phyloP scores from a whole-genome alignment of 2,113 vertebrate genomes.

The Osmerus eperlanus region DNA sequence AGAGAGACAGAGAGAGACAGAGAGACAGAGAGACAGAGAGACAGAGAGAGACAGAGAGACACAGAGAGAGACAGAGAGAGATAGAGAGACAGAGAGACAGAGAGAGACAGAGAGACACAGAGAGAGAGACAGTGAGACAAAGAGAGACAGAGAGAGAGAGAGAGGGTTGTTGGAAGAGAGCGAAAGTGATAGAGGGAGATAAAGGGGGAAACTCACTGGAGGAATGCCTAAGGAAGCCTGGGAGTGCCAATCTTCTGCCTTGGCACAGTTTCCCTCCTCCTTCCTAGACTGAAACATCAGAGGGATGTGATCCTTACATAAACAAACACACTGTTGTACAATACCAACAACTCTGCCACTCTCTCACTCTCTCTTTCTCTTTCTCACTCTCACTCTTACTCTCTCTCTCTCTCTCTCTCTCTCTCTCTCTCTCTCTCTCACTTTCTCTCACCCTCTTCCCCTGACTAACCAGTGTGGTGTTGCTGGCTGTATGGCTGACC shows the following conservation, averaged over 20 bases:
- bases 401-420: too few relatives aligned
- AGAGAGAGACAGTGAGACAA: background rate
- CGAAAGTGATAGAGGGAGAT: background rate
- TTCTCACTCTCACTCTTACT: slow-evolving; percentile 69
- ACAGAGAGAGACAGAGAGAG: too few relatives aligned
- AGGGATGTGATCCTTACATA: background rate
- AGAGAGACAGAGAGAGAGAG: background rate
- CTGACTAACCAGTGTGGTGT: slow-evolving; percentile 74
- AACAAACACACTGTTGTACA: background rate
- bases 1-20: slow-evolving; percentile 5
- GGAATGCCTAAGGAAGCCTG: background rate
- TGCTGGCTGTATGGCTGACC: slow-evolving; percentile 83
- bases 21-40: background rate
- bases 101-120: background rate
- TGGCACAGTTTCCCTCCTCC: background rate
- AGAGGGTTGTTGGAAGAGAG: background rate
- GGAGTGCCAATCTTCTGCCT: slow-evolving; percentile 6
- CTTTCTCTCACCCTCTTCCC: slow-evolving; percentile 69
- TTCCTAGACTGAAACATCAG: slow-evolving; percentile 3
- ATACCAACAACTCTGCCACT: background rate
- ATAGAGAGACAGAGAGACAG: background rate
- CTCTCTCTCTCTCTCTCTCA: background rate
- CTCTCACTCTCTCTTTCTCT: background rate
- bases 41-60: slow-evolving; percentile 6
- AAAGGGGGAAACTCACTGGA: background rate